Base-by-base conservation (phyloP, 2,113 vertebrate species). In the Atrichornis clamosus region DNA sequence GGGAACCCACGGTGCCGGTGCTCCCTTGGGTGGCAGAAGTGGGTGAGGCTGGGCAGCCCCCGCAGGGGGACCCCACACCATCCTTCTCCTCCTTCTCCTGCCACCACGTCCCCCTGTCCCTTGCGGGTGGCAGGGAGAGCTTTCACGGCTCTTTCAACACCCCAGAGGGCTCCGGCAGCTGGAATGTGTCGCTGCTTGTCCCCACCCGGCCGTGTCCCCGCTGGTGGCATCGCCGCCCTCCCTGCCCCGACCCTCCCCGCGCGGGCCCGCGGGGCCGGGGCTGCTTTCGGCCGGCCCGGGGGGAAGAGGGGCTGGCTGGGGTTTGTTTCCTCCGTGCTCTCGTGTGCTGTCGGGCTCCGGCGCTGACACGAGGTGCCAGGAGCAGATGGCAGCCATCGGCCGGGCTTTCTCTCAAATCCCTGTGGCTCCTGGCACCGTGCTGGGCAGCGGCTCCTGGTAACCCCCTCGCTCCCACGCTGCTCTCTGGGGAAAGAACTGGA, bases 301-400 rank as follows among this genome's bases (percentile, higher is more conserved):
- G 5, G 52, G 47, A n/a, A 56, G 42, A 13, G 9, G n/a, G 35
- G n/a, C 52, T 5, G 72, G 28, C 35, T 12, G 52, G 5, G 6
- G 3, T 55, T 42, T 68, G 33, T 72, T 90, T 55, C 18, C 33
- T 50, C 58, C 10, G 0, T 16, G 28, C 69, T 10, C 18, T 26
- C 33, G 4, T 9, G 10, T 39, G 50, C 35, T 80, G 53, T 23
- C 1, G 6, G 84, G 91, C 85, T 77, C 84, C 4, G 39, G 32
- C 82, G 17, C 49, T 2, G 60, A 49, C 76, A 73, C 7, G 69
- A 94, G 92, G 93, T 92, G 96, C 89, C 74, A 89, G 85, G 75
- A 80, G 95, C 89, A 85, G 91, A 96, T 96, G 97, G 96, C 97
- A 97, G 95, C 97, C 90, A 62, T 77, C 60, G 50, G 89, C 95